A percentile compares a stretch with the other conserved stretches of the same genome.
Evolutionary conservation across 2,113 vertebrate genomes (phyloP).

Genomic region (Capreolus pygargus): DNA sequence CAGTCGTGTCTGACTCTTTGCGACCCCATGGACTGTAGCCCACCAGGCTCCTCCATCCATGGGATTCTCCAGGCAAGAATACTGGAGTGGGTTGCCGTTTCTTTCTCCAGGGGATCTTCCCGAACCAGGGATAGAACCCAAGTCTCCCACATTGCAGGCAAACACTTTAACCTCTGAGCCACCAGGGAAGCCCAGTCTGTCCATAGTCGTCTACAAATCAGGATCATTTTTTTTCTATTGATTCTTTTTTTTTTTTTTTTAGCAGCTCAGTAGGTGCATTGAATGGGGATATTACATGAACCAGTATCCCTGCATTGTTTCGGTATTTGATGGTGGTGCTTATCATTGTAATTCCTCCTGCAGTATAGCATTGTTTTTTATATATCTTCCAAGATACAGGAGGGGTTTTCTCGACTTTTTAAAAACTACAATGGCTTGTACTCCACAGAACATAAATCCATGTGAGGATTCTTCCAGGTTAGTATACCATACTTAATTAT

Average conservation of each 20-base stretch:
- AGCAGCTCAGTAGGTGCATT: background rate
- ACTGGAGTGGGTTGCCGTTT: background rate
- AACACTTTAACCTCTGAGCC: too few species aligned
- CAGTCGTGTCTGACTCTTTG: background rate
- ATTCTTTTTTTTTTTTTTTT: background rate
- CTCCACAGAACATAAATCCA: background rate
- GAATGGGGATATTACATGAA: background rate
- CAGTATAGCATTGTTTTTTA: background rate
- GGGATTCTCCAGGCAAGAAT: background rate
- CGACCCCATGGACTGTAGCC: background rate
- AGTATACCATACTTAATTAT: background rate
- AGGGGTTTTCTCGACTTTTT: background rate
- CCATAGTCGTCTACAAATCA: background rate
- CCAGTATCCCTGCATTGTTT: background rate
- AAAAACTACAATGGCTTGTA: background rate
- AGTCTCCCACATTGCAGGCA: too few species aligned
- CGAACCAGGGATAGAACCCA: too few species aligned
- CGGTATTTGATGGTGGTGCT: background rate
- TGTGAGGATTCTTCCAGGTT: background rate
- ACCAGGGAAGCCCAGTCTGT: background rate
- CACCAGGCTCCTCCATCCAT: background rate
- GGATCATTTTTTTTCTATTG: background rate
- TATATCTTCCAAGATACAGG: background rate
- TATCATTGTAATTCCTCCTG: background rate
- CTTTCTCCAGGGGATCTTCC: too few species aligned